phyloP scores from a whole-genome alignment of 1,140 invertebrate genomes.

The Pseudachorutes palmiensis region DNA sequence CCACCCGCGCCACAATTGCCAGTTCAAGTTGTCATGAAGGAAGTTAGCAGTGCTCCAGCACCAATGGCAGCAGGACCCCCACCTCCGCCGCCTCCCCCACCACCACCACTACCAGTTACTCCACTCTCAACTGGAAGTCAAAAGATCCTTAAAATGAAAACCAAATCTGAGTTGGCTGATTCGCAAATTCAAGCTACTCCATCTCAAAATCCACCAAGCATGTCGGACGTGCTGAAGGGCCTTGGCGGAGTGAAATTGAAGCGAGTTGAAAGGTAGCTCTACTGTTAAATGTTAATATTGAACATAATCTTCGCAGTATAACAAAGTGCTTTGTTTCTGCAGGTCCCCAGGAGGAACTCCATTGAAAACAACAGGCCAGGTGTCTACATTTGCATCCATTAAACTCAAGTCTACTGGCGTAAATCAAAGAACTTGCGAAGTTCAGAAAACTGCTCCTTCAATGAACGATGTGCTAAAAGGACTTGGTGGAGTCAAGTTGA shows the following conservation, averaged over 20 bases:
- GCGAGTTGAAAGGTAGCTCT: neutral
- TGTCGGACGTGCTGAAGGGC: neutral
- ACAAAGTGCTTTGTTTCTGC: neutral
- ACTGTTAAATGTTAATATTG: neutral
- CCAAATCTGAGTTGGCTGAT: neutral
- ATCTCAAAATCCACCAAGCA: too few relatives aligned
- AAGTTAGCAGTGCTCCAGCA: neutral
- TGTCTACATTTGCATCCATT: too few relatives aligned
- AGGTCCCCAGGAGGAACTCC: conserved; percentile 4
- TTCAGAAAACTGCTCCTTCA: too few relatives aligned
- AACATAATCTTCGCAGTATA: neutral
- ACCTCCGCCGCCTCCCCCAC: neutral
- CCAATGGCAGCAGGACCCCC: neutral
- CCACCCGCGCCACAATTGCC: neutral
- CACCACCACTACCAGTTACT: neutral
- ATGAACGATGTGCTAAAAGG: neutral
- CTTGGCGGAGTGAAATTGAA: neutral
- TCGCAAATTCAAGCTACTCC: too few relatives aligned
- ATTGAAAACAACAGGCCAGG: neutral
- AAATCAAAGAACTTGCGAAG: too few relatives aligned
- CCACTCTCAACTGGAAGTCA: neutral
- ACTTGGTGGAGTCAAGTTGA: neutral
- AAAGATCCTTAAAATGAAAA: neutral
- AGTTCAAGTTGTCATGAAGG: neutral
- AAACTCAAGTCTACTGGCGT: too few relatives aligned